Conservation (phyloP, 2,888 invertebrate genomes). For the Ophraella communa region DNA sequence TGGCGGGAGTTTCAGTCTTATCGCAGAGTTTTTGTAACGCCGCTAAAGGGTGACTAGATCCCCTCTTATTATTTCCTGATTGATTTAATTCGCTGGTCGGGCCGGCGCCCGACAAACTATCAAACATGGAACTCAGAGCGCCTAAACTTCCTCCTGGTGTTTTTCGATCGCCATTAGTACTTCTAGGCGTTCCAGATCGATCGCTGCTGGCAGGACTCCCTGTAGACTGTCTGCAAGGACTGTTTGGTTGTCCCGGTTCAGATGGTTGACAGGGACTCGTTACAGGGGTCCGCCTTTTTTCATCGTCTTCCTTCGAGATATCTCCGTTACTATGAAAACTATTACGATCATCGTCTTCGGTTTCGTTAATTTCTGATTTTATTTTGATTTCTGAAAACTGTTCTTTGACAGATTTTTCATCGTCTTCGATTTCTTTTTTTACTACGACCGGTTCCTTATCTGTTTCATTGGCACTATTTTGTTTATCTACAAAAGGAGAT, state of each 20-base stretch:
- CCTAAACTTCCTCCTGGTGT: constrained; percentile 74
- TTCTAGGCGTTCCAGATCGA: constrained; percentile 77
- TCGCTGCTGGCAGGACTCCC: constrained; percentile 79
- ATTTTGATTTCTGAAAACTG: constrained; percentile 59
- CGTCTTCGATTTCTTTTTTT: constrained; percentile 55
- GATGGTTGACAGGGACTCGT: constrained; percentile 54
- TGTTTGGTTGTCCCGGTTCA: constrained; percentile 60
- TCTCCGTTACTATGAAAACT: constrained; percentile 57
- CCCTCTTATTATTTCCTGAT: constrained; percentile 69
- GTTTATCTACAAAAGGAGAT: constrained; percentile 61
- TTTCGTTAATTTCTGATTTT: constrained; percentile 54
- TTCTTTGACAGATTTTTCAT: constrained; percentile 50
- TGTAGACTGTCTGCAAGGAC: constrained; percentile 69
- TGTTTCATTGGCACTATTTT: constrained; percentile 56
- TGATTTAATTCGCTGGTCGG: constrained; percentile 53
- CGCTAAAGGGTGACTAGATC: constrained; percentile 88
- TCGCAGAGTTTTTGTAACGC: constrained; percentile 95
- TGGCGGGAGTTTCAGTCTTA: constrained; percentile 83
- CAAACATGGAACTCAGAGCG: constrained; percentile 89
- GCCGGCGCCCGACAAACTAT: constrained; percentile 74
- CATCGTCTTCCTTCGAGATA: constrained; percentile 52
- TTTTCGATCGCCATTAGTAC: constrained; percentile 66
- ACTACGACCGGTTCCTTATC: constrained; percentile 57
- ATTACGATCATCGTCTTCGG: constrained; percentile 58
- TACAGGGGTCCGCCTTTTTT: constrained; percentile 53